Conservation (phyloP, 1,140 invertebrate genomes). For the Plectrocnemia conspersa region DNA sequence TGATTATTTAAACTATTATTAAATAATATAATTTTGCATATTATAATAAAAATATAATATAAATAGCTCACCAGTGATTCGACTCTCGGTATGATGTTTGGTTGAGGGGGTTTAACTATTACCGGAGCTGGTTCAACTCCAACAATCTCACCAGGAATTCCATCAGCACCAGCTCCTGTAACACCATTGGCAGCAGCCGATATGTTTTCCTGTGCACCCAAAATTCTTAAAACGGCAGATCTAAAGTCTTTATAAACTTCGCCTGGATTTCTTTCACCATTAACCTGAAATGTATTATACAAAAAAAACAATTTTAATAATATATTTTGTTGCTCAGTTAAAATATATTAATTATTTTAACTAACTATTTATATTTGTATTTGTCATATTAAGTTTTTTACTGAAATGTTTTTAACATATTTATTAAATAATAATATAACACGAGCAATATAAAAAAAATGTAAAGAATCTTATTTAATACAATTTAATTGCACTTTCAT, state of each 20-base stretch:
- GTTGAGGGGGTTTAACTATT: slow-evolving; percentile 19
- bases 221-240: slow-evolving; percentile 64
- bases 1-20: slow-evolving; percentile 1
- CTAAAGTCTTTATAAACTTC: slow-evolving; percentile 79
- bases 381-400: too few relatives aligned
- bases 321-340: too few relatives aligned
- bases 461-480: too few relatives aligned
- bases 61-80: slow-evolving; percentile 41
- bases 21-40: not conserved
- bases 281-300: slow-evolving; percentile 55
- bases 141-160: slow-evolving; percentile 56
- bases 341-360: too few relatives aligned
- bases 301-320: too few relatives aligned
- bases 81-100: slow-evolving; percentile 35
- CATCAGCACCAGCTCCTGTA: slow-evolving; percentile 52
- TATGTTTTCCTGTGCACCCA: slow-evolving; percentile 61
- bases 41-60: slow-evolving; percentile 1
- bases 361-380: too few relatives aligned
- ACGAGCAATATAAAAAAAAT: too few relatives aligned
- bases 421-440: too few relatives aligned
- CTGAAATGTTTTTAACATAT: too few relatives aligned
- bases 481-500: too few relatives aligned
- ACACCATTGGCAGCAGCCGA: slow-evolving; percentile 54
- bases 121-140: slow-evolving; percentile 53
- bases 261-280: slow-evolving; percentile 74